These are phyloP conservation scores for Micromys minutus DNA, from an alignment of 2,113 vertebrate genomes.

Conservation along the genomic window DNA sequence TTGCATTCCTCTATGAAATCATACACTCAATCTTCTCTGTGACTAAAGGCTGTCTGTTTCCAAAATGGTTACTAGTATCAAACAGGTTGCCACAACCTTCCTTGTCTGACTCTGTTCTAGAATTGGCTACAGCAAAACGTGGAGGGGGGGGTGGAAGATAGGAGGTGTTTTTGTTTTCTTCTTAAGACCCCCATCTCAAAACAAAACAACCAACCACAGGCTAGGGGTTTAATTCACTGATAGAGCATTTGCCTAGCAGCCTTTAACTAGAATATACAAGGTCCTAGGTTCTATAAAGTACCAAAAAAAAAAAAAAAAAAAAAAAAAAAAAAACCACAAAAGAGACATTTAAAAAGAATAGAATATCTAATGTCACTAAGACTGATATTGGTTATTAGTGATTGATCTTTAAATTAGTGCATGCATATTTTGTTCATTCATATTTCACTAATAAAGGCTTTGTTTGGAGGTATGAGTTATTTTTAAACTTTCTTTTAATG, in stretches of 20 bases:
- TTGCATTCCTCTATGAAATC: not conserved
- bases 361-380: not conserved
- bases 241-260: not conserved
- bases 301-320: not conserved
- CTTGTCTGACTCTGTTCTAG: constrained; percentile 28
- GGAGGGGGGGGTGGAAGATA: too few relatives aligned
- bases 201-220: not conserved
- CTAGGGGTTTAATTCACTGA: not conserved
- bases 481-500: not conserved
- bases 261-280: not conserved
- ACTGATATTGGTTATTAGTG: not conserved
- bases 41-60: not conserved
- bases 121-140: not conserved
- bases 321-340: not conserved
- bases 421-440: not conserved
- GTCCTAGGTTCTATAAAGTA: not conserved
- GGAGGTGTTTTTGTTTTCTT: not conserved
- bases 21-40: not conserved
- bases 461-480: not conserved
- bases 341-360: not conserved
- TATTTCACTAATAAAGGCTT: not conserved
- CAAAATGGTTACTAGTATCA: not conserved
- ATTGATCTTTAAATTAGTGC: not conserved
- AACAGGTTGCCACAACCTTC: not conserved
- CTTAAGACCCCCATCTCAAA: not conserved